Evolutionary conservation across 2,888 invertebrate genomes (phyloP).

Genomic region (Stegana nigrithorax): DNA sequence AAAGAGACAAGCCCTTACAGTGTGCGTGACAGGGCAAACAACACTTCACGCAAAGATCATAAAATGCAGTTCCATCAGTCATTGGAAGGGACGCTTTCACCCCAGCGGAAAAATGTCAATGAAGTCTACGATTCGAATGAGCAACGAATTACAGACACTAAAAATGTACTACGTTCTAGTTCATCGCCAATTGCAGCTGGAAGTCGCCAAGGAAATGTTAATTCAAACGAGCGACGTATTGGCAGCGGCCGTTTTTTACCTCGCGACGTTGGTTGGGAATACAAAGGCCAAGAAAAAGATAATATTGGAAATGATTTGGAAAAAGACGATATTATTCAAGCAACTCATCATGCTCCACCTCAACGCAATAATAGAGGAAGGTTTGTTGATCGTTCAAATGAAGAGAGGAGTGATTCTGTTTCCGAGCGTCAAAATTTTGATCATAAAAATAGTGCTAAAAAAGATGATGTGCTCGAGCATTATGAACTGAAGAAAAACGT

Average conservation of each 20-base stretch:
- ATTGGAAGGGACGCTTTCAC: background rate
- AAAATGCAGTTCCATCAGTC: background rate
- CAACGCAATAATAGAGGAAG: slow-evolving; percentile 35
- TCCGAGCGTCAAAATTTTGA: slow-evolving; percentile 74
- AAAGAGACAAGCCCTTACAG: slow-evolving; percentile 20
- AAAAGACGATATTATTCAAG: slow-evolving; percentile 31
- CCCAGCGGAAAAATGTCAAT: background rate
- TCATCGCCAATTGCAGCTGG: slow-evolving; percentile 36
- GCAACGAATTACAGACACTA: too few species aligned
- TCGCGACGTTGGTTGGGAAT: slow-evolving; percentile 72
- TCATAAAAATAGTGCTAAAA: slow-evolving; percentile 67
- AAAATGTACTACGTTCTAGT: background rate
- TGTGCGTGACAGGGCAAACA: background rate
- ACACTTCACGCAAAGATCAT: background rate
- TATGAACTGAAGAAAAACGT: slow-evolving; percentile 45
- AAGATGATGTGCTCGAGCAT: slow-evolving; percentile 31
- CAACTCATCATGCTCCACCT: slow-evolving; percentile 32
- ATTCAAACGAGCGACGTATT: slow-evolving; percentile 73
- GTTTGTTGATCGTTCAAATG: slow-evolving; percentile 27
- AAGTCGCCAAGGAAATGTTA: slow-evolving; percentile 29
- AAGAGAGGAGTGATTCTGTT: slow-evolving; percentile 8
- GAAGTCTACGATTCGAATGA: slow-evolving; percentile 21
- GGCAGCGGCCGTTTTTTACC: slow-evolving; percentile 85
- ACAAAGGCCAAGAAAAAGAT: slow-evolving; percentile 47
- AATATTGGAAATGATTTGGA: slow-evolving; percentile 22